phyloP scores from a whole-genome alignment of 2,797 vertebrate genomes.

The Sternarchorhynchus goeldii region DNA sequence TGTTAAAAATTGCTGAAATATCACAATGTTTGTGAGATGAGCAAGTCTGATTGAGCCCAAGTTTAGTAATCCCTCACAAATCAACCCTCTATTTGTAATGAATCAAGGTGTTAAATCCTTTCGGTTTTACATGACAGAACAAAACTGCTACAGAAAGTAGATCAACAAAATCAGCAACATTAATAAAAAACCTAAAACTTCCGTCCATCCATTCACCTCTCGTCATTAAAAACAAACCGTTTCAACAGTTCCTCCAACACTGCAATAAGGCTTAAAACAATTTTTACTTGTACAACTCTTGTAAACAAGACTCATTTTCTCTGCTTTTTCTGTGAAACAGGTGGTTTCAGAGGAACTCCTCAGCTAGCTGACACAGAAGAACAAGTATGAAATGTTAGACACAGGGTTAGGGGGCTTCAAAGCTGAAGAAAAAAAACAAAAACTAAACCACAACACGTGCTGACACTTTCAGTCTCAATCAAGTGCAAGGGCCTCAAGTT shows the following conservation, averaged over 20 bases:
- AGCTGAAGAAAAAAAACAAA: not conserved
- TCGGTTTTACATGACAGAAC: no score
- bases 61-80: not conserved
- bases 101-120: no score
- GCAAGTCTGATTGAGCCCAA: not conserved
- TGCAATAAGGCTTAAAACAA: not conserved
- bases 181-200: no score
- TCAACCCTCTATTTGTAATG: not conserved
- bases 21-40: not conserved
- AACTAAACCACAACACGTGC: constrained; percentile 54
- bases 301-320: constrained; percentile 39
- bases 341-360: constrained; percentile 37
- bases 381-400: constrained; percentile 21
- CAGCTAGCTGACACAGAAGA: constrained; percentile 1
- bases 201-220: no score
- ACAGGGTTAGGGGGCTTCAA: constrained; percentile 5
- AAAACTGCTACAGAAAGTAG: no score
- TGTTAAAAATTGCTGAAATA: not conserved
- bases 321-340: not conserved
- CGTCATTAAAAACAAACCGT: no score
- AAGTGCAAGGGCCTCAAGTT: not conserved
- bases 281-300: not conserved
- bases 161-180: no score
- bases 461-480: constrained; percentile 54
- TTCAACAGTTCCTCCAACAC: not conserved